phyloP scores from a whole-genome alignment of 2,113 vertebrate species.

The Carettochelys insculpta region DNA sequence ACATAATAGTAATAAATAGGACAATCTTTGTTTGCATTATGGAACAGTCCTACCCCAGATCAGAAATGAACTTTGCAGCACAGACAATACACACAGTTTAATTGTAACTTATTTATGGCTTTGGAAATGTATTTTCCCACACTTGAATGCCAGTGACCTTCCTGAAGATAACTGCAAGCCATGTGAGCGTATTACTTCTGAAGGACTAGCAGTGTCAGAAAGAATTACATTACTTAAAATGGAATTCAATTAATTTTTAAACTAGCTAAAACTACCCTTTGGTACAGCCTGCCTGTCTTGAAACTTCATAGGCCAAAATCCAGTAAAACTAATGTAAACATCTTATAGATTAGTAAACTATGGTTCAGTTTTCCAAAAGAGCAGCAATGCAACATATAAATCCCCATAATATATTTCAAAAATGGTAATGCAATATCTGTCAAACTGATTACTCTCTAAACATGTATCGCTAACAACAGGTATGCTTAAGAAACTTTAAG shows the following conservation, averaged over 20 bases:
- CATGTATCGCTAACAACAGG: background rate
- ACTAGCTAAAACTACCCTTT: constrained; percentile 35
- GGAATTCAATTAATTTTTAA: constrained; percentile 55
- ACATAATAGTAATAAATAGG: background rate
- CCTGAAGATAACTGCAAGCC: constrained; percentile 9
- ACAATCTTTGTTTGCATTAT: background rate
- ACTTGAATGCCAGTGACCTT: background rate
- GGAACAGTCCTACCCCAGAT: background rate
- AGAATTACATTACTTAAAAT: constrained; percentile 33
- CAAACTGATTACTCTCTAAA: background rate
- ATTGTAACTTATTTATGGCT: background rate
- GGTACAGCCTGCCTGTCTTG: background rate
- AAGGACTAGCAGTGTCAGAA: constrained; percentile 1
- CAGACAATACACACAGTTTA: background rate
- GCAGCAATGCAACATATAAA: background rate
- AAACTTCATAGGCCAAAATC: constrained; percentile 43
- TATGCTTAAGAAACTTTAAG: background rate
- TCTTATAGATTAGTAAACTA: constrained; percentile 4
- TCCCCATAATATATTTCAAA: background rate
- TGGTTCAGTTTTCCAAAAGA: background rate
- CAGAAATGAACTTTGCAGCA: background rate
- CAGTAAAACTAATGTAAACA: constrained; percentile 33
- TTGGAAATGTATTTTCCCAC: background rate
- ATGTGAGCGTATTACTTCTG: constrained; percentile 19
- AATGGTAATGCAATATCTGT: background rate